A percentile compares a stretch with the other conserved stretches of the same genome.
Evolutionary conservation across 2,888 invertebrate genomes (phyloP).

Genomic region (Scaptodrosophila latifasciaeformis): DNA sequence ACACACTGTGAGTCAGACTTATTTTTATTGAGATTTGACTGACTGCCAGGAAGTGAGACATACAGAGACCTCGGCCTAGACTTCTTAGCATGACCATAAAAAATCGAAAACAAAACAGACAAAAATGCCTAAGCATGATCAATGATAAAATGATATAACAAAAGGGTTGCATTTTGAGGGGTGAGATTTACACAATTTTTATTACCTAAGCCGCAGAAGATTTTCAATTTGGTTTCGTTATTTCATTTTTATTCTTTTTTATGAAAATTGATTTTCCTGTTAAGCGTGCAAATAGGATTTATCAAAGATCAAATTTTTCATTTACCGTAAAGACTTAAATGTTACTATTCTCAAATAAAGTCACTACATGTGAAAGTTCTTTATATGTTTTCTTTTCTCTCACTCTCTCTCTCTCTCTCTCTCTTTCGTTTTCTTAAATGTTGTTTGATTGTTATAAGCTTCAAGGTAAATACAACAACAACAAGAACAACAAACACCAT

Average conservation of each 20-base stretch:
- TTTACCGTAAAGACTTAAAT: conserved; percentile 30
- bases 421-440: conserved; percentile 16
- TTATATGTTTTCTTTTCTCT: neutral
- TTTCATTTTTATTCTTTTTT: conserved; percentile 38
- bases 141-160: conserved; percentile 40
- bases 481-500: too few species aligned
- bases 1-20: conserved; percentile 40
- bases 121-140: conserved; percentile 49
- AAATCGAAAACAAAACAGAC: conserved; percentile 26
- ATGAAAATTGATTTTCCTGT: conserved; percentile 58
- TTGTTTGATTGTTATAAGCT: conserved; percentile 53
- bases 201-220: conserved; percentile 3
- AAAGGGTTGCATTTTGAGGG: conserved; percentile 39
- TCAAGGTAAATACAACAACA: conserved; percentile 55
- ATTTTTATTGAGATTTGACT: conserved; percentile 5
- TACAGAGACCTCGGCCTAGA: conserved; percentile 29
- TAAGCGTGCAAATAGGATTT: conserved; percentile 65
- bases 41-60: conserved; percentile 8
- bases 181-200: neutral
- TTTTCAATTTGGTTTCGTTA: too few species aligned
- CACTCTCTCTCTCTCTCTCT: neutral
- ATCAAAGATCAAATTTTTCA: conserved; percentile 51
- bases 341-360: too few species aligned
- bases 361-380: too few species aligned
- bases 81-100: conserved; percentile 62